Evolutionary conservation across 1,140 invertebrate genomes (phyloP), one percentile per base, ranked within the genome.

Genomic region (Papilio glaucus): DNA sequence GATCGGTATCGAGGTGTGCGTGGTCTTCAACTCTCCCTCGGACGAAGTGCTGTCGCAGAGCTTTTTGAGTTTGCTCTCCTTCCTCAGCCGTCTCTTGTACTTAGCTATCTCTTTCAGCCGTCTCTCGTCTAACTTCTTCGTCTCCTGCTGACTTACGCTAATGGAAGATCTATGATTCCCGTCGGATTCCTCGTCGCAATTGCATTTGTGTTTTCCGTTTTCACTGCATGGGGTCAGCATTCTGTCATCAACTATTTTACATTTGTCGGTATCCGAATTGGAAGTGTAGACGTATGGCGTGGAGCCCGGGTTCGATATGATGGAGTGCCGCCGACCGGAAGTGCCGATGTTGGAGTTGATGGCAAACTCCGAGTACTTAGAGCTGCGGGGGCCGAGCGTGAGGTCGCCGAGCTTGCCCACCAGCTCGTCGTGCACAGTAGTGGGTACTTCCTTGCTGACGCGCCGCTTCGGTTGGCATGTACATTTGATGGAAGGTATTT

Each of bases 171-270:
- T 79, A 24, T 79, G 82, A 71, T 78, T 85, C 21, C 89, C 85
- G 72, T 90, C 92, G 0, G 91, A 92, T 75, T 95, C 95, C 24
- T 95, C 94, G 76, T 95, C 95, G 79, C 94, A 95, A 37, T 86
- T 94, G 89, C 95, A 96, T 73, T 95, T 94, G 77, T 96, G 95
- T 81, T 97, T 97, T 0, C 96, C 96, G 45, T 95, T 95, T 75
- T 95, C 94, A 70, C 95, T 95, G 88, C 96, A 97, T 1, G 94
- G 93, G 4, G 95, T 95, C 73, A 95, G 94, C 93, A 96, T 95
- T 69, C 96, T 93, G 77, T 96, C 96, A 81, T 96, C 96, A 29
- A 96, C 88, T 38, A 96, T 77, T 8, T 79, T 78, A 24, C 21
- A 42, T 60, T 81, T 84, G 39, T 79, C 73, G 26, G 75, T 86